Evolutionary conservation across 2,888 invertebrate genomes (phyloP), one percentile per base, ranked within the genome.

Genomic region (Chloroclysta siterata): DNA sequence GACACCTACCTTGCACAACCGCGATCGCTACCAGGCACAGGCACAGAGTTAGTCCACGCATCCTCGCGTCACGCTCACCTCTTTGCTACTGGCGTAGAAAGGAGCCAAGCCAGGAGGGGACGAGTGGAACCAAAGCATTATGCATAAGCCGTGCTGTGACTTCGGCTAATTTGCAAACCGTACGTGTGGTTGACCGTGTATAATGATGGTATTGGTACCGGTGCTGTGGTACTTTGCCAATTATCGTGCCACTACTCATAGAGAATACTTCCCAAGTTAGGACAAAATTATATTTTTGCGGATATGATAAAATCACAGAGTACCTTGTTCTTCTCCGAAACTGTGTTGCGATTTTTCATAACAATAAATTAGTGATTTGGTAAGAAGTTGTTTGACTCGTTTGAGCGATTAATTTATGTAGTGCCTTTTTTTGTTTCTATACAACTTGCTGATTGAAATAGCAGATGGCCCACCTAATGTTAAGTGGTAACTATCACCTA

Each of bases 1-100:
- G n/a, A 1, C 50, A 62, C 65, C 13, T 68, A 75, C 75, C 75
- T 73, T 69, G 71, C 56, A 68, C 60, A 41, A 68, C 52, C 44
- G 66, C 67, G 47, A 71, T 17, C 28, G 63, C 66, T 46, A 53
- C 39, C 53, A 66, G 54, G 52, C 59, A 60, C 57, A 69, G 41
- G 33, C 33, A 41, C 55, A 22, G 57, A 56, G 68, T 56, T 52
- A 53, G 58, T 55, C 65, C 70, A 63, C 68, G 69, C 74, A 74
- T 75, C 72, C 68, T 74, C 57, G 54, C 65, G 65, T 59, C 55
- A 61, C 64, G 66, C 65, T 63, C 42, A 52, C 63, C 42, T 53
- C 61, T 59, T 56, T 10, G 29, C 53, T 53, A 70, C 67, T 70
- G 69, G 17, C 60, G 36, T 44, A 13, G 41, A 55, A 59, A 55